Conservation (phyloP, 2,888 invertebrate genomes). For the Ypsolopha scabrella region DNA sequence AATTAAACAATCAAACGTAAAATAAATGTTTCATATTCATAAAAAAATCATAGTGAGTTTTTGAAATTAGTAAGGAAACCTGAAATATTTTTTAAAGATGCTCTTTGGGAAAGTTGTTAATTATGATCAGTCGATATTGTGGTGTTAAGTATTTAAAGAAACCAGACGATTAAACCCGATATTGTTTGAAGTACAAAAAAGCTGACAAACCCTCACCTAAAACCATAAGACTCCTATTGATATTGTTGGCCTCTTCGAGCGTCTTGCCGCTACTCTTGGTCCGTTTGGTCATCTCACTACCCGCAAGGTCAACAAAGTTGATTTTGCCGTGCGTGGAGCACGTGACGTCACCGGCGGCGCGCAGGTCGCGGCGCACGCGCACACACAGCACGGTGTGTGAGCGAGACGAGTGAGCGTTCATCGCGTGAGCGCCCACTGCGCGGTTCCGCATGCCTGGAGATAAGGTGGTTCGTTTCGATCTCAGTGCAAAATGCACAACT, state of each 20-base stretch:
- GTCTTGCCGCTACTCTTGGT: slow-evolving; percentile 90
- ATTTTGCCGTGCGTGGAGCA: slow-evolving; percentile 94
- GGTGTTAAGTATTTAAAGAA: too few relatives aligned
- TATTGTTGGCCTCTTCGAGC: slow-evolving; percentile 94
- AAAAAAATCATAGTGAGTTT: too few relatives aligned
- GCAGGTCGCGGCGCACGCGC: slow-evolving; percentile 87
- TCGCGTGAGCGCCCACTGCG: slow-evolving; percentile 89
- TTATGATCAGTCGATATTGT: too few relatives aligned
- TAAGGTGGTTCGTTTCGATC: too few relatives aligned
- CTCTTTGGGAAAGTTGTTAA: too few relatives aligned
- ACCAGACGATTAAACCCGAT: too few relatives aligned
- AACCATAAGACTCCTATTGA: slow-evolving; percentile 95
- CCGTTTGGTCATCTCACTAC: slow-evolving; percentile 96
- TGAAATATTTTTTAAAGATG: too few relatives aligned
- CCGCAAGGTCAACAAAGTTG: slow-evolving; percentile 95
- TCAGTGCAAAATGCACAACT: too few relatives aligned
- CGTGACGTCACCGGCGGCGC: slow-evolving; percentile 84
- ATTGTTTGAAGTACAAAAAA: not conserved
- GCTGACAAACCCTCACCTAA: slow-evolving; percentile 71
- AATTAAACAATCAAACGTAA: too few relatives aligned
- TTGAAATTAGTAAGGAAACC: too few relatives aligned
- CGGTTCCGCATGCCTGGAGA: slow-evolving; percentile 86
- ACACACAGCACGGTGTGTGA: slow-evolving; percentile 94
- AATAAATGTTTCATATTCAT: too few relatives aligned
- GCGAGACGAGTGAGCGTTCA: slow-evolving; percentile 94